Evolutionary conservation across 2,888 invertebrate genomes (phyloP), one percentile per base, ranked within the genome.

Genomic region (Nephrocerus scutellatus): DNA sequence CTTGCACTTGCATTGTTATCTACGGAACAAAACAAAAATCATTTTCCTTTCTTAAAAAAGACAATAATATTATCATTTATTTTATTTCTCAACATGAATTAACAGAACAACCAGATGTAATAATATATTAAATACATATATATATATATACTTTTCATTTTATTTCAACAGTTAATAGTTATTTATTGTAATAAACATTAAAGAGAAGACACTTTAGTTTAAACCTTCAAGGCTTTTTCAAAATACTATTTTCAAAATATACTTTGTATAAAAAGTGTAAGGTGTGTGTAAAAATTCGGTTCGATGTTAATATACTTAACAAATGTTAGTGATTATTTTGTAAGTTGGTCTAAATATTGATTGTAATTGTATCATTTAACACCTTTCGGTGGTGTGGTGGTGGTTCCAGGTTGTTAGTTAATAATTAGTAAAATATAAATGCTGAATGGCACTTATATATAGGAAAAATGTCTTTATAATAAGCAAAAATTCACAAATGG

Each of bases 51-150:
- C 31, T 21, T 21, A 22, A 31, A n/a, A 31, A 19, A 18, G 19
- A 16, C 16, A 29, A 13, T 29, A 13, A 29, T 1, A 32, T 9
- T 7, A 30, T 7, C 12, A 15, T 23, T 25, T 51, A 60, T 52
- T 54, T 43, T 57, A 54, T 57, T 60, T 52, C 50, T 54, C 57
- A 60, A 59, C 59, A 54, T 52, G 54, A 48, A 46, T 51, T 50
- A 56, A 54, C 57, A 56, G 56, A 51, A 41, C 45, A 46, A 47
- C 49, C 44, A 50, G 43, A 49, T 52, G 32, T 38, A 35, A 39
- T 36, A 42, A 44, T 49, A 36, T 33, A 44, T 42, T 20, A 47
- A 41, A 43, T 36, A 44, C n/a, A 38, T 31, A 31, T 31, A 32
- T 13, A 19, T 35, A 13, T 35, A 26, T 35, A 14, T 30, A 29